Base-by-base conservation (phyloP, 2,797 vertebrate genomes). In the Diglossa cyanea region DNA sequence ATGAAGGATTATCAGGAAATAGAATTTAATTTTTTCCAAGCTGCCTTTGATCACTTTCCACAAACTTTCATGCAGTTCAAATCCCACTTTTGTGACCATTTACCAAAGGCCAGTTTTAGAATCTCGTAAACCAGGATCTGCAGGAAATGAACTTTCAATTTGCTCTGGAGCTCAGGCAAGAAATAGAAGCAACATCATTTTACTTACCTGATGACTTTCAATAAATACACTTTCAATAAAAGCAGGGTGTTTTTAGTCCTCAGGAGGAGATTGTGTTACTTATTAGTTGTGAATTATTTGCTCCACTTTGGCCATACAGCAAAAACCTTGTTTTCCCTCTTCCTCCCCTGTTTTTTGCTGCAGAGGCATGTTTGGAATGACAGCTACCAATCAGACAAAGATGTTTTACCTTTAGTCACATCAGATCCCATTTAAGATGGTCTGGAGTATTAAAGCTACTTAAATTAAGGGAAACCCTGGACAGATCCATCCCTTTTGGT, bases 81-180 rank as follows among this genome's bases (percentile, higher is more conserved):
- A 80, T 93, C 48, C 37, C 40, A n/a, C 42, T 67, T 81, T 10
- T 45, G n/a, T 48, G 48, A 44, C n/a, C 68, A 39, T 90, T 94
- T 83, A 75, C 48, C 61, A 92, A 88, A 81, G 51, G 57, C 42
- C 83, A 57, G 21, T 42, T 94, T 73, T 54, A 58, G 93, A 89
- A 92, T 55, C 77, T 90, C 50, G 75, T 88, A 73, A 82, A 54
- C 55, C 47, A 17, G 25, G 31, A 79, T 70, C 82, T 91, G 63
- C 83, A 90, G 78, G 78, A 95, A 95, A 89, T 81, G 26, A 86
- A 40, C 47, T 87, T 94, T 31, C 72, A 61, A 86, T 91, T 91
- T 94, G 39, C 31, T 94, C 71, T 88, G 75, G 66, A 93, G 61
- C 83, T 81, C 44, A 44, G 53, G 26, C 57, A 83, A 78, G 68